Evolutionary conservation across 23 tunicate genomes (phyloP), one percentile per base, ranked within the genome.

Genomic region (Aplidium turbinatum): DNA sequence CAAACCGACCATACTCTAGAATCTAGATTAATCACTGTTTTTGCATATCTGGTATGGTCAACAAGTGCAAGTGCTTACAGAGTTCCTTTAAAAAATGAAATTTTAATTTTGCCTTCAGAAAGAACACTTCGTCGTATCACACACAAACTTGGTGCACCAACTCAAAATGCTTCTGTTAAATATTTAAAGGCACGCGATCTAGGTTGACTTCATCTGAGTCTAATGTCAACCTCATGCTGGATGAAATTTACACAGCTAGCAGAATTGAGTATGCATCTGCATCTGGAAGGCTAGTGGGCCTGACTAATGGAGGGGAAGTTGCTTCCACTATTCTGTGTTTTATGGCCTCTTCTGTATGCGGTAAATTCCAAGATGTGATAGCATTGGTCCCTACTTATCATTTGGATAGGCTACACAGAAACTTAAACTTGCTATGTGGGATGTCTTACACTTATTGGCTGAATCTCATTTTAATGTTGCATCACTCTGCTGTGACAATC

Each of bases 321-420:
- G 50, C 72, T 65, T 65, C 50, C 22, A 36, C 72, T 35, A 65
- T 38, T 65, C 50, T 35, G 18, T 65, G 72, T 36, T 65, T 60
- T 60, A 27, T 60, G 35, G 67, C 67, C 31, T 60, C 35, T 11
- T 60, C 67, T 11, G 67, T 25, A n/a, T 60, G 67, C 31, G 35
- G 31, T 60, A 31, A 65, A 28, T 38, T 4, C 27, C 72, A 65
- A 35, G 72, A 65, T 38, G 72, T 65, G 72, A 50, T 38, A 65
- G 72, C 72, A 3, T 5, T 65, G 72, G 38, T 65, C 38, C 72
- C 50, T 3, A 38, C 5, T 38, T 65, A 18, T 38, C 48, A 65
- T 65, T 5, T 65, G 50, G 26, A 65, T 38, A 9, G 18, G n/a
- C n/a, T n/a, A n/a, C n/a, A 65, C 24, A 65, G 5, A 65, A 36